Conservation (phyloP, 2,113 vertebrate species). For the Halichoeres trimaculatus region DNA sequence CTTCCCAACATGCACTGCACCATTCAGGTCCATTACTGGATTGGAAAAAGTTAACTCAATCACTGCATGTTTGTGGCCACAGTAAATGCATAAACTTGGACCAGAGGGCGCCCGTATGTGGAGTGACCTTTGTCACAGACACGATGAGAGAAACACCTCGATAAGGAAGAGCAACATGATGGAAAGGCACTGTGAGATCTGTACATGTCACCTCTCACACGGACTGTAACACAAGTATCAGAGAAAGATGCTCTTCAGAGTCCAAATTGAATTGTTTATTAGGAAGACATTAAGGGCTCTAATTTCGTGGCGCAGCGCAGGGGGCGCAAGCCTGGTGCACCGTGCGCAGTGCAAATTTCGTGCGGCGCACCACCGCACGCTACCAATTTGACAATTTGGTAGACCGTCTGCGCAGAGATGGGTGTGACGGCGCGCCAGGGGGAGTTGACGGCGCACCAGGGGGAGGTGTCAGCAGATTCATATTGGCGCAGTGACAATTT, state of each 20-base stretch:
- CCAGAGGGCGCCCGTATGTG: slow-evolving; percentile 13
- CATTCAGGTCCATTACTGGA: slow-evolving; percentile 49
- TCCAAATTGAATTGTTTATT: background rate
- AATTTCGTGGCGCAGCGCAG: no score
- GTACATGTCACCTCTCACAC: background rate
- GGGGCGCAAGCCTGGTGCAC: no score
- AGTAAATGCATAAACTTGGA: slow-evolving; percentile 18
- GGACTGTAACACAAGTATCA: slow-evolving; percentile 5
- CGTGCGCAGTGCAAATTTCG: no score
- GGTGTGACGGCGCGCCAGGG: no score
- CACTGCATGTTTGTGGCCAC: slow-evolving; percentile 20
- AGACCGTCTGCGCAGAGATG: no score
- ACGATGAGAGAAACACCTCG: slow-evolving; percentile 30
- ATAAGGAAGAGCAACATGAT: slow-evolving; percentile 30
- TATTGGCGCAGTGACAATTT: no score
- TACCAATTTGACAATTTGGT: no score
- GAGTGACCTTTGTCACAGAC: slow-evolving; percentile 46
- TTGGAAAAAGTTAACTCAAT: slow-evolving; percentile 50
- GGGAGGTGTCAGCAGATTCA: no score
- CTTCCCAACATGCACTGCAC: slow-evolving; percentile 17
- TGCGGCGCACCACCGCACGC: no score
- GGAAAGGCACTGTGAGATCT: slow-evolving; percentile 9
- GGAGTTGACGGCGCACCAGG: no score
- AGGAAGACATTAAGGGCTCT: background rate
- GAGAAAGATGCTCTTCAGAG: background rate